phyloP scores from a whole-genome alignment of 2,888 invertebrate genomes.

The Tuberolachnus salignus region DNA sequence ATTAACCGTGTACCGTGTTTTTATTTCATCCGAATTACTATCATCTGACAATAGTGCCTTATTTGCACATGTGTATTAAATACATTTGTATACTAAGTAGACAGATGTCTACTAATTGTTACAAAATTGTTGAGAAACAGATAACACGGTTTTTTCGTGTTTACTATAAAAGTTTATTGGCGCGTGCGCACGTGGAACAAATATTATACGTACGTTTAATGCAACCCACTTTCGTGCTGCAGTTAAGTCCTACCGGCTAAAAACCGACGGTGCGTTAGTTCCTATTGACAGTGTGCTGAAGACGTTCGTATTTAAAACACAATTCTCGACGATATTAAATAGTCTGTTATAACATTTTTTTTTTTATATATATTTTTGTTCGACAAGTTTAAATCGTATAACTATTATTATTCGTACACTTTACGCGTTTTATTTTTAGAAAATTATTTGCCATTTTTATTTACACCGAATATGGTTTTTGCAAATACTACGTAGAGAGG shows the following conservation, averaged over 20 bases:
- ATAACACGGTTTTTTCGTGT: background rate
- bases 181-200: constrained; percentile 39
- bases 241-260: constrained; percentile 45
- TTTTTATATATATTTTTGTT: background rate
- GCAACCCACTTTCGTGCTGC: constrained; percentile 54
- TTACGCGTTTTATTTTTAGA: background rate
- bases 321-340: background rate
- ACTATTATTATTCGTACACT: background rate
- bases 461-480: constrained; percentile 2
- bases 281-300: constrained; percentile 25
- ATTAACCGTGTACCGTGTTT: too few relatives aligned
- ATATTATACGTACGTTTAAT: background rate
- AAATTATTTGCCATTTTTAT: background rate
- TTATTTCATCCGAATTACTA: too few relatives aligned
- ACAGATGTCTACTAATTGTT: too few relatives aligned
- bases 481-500: background rate
- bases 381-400: constrained; percentile 5
- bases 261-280: constrained; percentile 23
- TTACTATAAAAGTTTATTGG: constrained; percentile 32
- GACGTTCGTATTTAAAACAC: constrained; percentile 48
- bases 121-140: too few relatives aligned
- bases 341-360: background rate
- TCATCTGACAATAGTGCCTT: too few relatives aligned
- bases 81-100: too few relatives aligned
- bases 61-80: too few relatives aligned